A percentile compares a stretch with the other conserved stretches of the same genome.
Evolutionary conservation across 1,140 invertebrate genomes (phyloP).

Genomic region (Drosophila nikananu): DNA sequence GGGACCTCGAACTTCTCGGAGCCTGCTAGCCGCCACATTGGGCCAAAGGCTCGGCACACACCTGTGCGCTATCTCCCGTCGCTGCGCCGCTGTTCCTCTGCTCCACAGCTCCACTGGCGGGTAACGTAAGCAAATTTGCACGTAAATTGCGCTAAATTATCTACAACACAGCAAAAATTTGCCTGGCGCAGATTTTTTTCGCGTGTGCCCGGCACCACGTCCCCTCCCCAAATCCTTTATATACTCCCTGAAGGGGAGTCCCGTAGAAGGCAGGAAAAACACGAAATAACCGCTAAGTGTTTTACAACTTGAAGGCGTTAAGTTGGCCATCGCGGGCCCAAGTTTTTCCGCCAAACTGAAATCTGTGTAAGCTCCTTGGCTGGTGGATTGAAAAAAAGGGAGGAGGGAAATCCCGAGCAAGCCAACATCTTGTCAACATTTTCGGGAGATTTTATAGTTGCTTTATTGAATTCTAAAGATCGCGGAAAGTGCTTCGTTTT

Average conservation of each 20-base stretch:
- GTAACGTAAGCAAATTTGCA: constrained; percentile 76
- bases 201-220: constrained; percentile 24
- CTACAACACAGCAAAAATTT: constrained; percentile 59
- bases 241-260: constrained; percentile 12
- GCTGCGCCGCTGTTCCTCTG: constrained; percentile 6
- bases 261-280: constrained; percentile 42
- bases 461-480: constrained; percentile 57
- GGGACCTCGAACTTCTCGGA: constrained; percentile 45
- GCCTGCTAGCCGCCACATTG: constrained; percentile 16
- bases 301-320: constrained; percentile 80
- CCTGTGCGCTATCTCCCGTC: constrained; percentile 63
- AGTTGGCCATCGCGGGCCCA: constrained; percentile 56
- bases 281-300: constrained; percentile 81
- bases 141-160: constrained; percentile 82
- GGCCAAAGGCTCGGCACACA: constrained; percentile 50
- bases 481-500: constrained; percentile 28
- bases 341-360: constrained; percentile 40
- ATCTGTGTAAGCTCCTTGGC: constrained; percentile 67
- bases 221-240: constrained; percentile 12
- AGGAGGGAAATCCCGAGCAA: constrained; percentile 1
- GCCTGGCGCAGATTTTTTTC: constrained; percentile 67
- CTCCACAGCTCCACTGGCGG: constrained; percentile 25
- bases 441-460: constrained; percentile 22
- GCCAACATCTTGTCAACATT: constrained; percentile 32
- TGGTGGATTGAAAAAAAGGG: constrained; percentile 9